Base-by-base conservation (phyloP, 2,797 vertebrate species). In the Galago senegalensis region DNA sequence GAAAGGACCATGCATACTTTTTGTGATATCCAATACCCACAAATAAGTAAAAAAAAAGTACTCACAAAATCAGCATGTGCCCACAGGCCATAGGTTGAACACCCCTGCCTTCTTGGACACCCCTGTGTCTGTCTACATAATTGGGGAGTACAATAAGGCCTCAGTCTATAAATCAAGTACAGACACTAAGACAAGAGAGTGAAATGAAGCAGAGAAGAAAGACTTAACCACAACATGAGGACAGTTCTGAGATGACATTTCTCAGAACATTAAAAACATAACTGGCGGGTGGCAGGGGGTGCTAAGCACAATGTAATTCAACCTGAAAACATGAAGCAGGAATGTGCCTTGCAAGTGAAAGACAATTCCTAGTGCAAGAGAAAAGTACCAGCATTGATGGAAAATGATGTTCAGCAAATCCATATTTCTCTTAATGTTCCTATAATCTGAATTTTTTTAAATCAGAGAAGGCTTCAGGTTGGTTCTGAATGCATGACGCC, bases 391-490 rank as follows among this genome's bases (percentile, higher is more conserved):
- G 69, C 69, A 17, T 3, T 16, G 65, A 56, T 1, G 25, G 31
- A 87, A 77, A 84, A 61, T 0, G 29, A 67, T 1, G 20, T 1
- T 31, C 58, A 25, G 25, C 58, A 72, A 27, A 53, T 5, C 34
- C 46, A 79, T 2, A 4, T 58, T 75, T 69, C 73, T 53, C 25
- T 34, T 8, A 27, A 31, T n/a, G 14, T 43, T 63, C 61, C 76
- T 23, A 46, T 61, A 43, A 60, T 14, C 61, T 65, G 43, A 72
- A 61, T 9, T 72, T 76, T 83, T 83, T 69, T 93, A 80, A 72
- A 29, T 5, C 70, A 93, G 49, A 91, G 25, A 58, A 89, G 37
- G 79, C 46, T 75, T 75, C 53, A 29, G 72, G 80, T 37, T 61
- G 53, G 31, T 53, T 81, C n/a, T 53, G 72, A 81, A 90, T 11